phyloP scores from a whole-genome alignment of 2,888 invertebrate species.

The Pediacus dermestoides region DNA sequence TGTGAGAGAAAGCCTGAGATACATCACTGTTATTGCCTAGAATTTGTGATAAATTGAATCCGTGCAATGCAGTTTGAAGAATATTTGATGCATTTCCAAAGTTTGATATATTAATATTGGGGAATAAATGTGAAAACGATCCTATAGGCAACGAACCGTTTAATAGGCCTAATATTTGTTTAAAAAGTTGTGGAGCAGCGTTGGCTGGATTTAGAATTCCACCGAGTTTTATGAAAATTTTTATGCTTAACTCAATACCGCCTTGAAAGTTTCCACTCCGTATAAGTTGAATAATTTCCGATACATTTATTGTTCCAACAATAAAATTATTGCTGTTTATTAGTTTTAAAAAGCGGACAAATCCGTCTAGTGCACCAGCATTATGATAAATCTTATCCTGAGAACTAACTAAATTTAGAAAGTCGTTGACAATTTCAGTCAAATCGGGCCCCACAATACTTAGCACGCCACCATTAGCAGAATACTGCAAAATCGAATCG shows the following conservation, averaged over 20 bases:
- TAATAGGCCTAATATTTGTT: neutral
- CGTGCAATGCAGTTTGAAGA: neutral
- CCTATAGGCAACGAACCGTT: no score
- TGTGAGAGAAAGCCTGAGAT: neutral
- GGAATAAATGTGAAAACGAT: no score
- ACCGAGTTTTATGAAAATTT: neutral
- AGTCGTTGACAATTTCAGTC: neutral
- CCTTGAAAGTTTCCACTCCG: neutral
- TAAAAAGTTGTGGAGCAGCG: neutral
- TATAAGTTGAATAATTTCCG: neutral
- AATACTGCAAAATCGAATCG: neutral
- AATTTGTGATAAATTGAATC: neutral
- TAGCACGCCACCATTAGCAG: neutral
- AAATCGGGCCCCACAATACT: slow-evolving; percentile 4
- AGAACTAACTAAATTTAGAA: neutral
- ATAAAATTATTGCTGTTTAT: neutral
- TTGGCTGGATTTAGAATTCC: neutral
- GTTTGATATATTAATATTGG: neutral
- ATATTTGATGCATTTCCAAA: slow-evolving; percentile 3
- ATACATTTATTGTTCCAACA: neutral
- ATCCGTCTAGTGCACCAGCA: neutral
- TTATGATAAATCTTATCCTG: neutral
- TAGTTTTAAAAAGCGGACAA: neutral
- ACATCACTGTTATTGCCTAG: neutral
- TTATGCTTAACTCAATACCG: neutral